Conservation (phyloP, 1,140 invertebrate genomes). For the Maconellicoccus hirsutus region DNA sequence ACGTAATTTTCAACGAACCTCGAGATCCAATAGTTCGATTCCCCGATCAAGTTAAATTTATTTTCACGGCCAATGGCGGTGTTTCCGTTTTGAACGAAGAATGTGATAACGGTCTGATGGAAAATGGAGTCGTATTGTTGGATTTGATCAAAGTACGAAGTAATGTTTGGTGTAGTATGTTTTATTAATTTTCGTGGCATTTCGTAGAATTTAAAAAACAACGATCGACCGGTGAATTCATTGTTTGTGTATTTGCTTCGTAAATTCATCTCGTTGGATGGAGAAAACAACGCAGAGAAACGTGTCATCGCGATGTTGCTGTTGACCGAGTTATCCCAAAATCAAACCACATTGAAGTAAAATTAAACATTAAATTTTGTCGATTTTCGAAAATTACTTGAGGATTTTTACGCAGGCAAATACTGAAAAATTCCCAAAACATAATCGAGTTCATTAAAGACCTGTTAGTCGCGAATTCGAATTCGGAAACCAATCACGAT, state of each 20-base stretch:
- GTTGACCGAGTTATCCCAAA: not conserved
- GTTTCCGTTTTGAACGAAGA: not conserved
- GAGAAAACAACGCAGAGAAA: not conserved
- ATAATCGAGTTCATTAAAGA: not conserved
- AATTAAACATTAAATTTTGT: not conserved
- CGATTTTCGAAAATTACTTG: not conserved
- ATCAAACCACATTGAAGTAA: not conserved
- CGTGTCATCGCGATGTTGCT: not conserved
- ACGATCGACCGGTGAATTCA: not conserved
- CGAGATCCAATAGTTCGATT: not conserved
- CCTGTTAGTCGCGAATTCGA: not conserved
- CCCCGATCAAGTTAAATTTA: not conserved
- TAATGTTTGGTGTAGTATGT: not conserved
- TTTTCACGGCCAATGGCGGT: not conserved
- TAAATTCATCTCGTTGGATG: not conserved
- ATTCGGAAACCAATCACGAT: not conserved
- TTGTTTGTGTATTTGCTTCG: not conserved
- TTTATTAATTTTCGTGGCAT: not conserved
- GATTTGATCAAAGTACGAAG: not conserved
- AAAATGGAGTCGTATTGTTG: not conserved
- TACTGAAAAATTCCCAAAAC: slow-evolving; percentile 5
- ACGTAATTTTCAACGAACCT: not conserved
- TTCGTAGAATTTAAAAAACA: not conserved
- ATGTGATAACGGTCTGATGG: not conserved
- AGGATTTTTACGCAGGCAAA: not conserved